Evolutionary conservation across 2,113 vertebrate genomes (phyloP), one percentile per base, ranked within the genome.

Genomic region (Lepus timidus): DNA sequence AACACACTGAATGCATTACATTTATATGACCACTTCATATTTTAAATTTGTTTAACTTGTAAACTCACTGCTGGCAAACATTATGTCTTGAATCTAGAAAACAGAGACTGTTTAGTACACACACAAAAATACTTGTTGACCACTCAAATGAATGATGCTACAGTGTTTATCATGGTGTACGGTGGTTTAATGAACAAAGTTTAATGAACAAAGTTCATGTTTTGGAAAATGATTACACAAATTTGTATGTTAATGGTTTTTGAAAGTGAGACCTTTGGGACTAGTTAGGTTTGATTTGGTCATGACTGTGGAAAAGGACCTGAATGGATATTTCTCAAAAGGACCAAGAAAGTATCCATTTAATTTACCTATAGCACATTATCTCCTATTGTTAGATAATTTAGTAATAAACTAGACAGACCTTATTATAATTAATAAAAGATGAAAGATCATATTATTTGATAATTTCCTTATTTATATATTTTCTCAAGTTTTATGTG

Each of bases 401-500:
- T 76, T 19, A n/a, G 2, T 33, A 68, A 85, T 85, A 88, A 84
- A 52, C 49, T 71, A 84, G 87, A 33, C 36, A 67, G 0, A 13
- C 8, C 94, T 10, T 87, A 31, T 82, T 82, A 64, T 4, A 82
- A 70, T 58, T 55, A 62, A 33, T 75, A 12, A 20, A n/a, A 93
- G 4, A 65, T 0, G 33, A 80, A 55, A 64, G 6, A 67, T 64
- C 9, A 62, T 76, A 64, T 31, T 85, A 0, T 33, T 89, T 93
- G n/a, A 58, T 73, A 3, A 64, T 36, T 75, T 90, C 3, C 20
- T 91, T 74, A 2, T 51, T 61, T 39, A 73, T 22, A n/a, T 75
- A 83, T 65, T 73, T 95, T 55, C 31, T 90, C 22, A 79, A 23
- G 25, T 87, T 75, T 91, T 36, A 49, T 84, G 17, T 91, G 23